phyloP scores from a whole-genome alignment of 2,113 vertebrate species.

The Anseranas semipalmata region DNA sequence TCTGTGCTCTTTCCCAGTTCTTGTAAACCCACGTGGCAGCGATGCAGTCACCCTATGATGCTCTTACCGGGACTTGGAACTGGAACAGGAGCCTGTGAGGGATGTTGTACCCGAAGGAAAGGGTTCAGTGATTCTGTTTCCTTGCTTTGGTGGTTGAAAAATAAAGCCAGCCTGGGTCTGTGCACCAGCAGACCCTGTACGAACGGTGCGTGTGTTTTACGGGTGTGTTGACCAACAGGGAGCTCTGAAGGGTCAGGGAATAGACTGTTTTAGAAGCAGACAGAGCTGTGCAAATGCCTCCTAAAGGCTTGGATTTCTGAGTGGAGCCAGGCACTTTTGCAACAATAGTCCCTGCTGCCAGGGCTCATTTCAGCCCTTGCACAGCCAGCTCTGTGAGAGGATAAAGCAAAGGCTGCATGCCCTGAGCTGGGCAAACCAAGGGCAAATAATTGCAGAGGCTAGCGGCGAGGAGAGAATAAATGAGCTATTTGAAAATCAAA shows the following conservation, averaged over 20 bases:
- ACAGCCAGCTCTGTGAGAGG: neutral
- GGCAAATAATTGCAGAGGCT: neutral
- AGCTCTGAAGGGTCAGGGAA: neutral
- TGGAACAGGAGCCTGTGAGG: too few relatives aligned
- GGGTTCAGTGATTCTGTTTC: neutral
- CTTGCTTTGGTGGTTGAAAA: neutral
- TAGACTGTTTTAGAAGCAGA: neutral
- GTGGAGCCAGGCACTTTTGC: neutral
- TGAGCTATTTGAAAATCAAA: conserved; percentile 19
- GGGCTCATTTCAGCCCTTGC: neutral
- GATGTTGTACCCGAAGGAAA: neutral
- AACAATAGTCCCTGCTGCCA: neutral
- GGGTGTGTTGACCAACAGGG: neutral
- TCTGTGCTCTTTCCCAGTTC: neutral
- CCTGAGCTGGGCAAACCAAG: neutral
- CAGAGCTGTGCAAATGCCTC: neutral
- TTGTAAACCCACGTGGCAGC: neutral
- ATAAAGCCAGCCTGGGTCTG: neutral
- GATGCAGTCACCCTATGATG: neutral
- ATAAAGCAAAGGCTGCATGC: neutral
- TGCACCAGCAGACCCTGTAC: neutral
- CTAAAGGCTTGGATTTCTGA: neutral
- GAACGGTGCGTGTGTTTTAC: neutral
- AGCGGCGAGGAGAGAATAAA: conserved; percentile 1
- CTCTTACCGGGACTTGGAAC: neutral